Percentiles rank a stretch among this genome's conserved stretches.
phyloP scores from a whole-genome alignment of 1,140 invertebrate genomes.

The Chionoecetes opilio region DNA sequence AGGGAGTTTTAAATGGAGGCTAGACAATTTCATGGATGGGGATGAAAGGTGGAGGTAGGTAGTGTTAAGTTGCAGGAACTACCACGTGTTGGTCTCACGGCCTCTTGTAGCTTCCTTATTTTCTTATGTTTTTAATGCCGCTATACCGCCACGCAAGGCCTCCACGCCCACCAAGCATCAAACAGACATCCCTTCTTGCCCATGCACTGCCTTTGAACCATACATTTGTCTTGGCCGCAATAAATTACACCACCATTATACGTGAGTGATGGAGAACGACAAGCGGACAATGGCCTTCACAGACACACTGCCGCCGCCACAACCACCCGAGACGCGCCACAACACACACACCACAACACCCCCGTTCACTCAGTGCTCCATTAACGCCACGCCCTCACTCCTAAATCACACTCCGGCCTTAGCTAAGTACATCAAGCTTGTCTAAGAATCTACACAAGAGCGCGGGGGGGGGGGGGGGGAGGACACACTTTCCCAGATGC shows the following conservation, averaged over 20 bases:
- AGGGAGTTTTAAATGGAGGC: too few relatives aligned
- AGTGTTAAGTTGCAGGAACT: too few relatives aligned
- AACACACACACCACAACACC: neutral
- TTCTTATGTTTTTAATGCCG: too few relatives aligned
- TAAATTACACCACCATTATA: constrained; percentile 30
- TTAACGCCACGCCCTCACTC: neutral
- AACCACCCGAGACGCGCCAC: neutral
- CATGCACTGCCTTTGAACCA: neutral
- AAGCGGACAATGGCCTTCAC: neutral
- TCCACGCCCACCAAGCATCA: constrained; percentile 11
- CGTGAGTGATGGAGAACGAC: constrained; percentile 10
- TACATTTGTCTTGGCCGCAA: neutral
- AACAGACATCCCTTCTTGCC: neutral
- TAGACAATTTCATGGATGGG: too few relatives aligned
- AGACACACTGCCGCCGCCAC: neutral
- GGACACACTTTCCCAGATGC: neutral
- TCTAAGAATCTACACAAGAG: neutral
- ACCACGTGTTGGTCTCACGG: too few relatives aligned
- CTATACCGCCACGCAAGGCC: neutral
- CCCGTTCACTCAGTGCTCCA: neutral
- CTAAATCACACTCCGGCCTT: neutral
- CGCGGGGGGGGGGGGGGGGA: neutral
- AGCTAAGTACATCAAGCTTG: neutral
- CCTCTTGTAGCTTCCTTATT: too few relatives aligned
- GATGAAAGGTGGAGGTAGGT: too few relatives aligned